Conservation (phyloP, 2,888 invertebrate genomes). For the Eueremaeus valkanovi region DNA sequence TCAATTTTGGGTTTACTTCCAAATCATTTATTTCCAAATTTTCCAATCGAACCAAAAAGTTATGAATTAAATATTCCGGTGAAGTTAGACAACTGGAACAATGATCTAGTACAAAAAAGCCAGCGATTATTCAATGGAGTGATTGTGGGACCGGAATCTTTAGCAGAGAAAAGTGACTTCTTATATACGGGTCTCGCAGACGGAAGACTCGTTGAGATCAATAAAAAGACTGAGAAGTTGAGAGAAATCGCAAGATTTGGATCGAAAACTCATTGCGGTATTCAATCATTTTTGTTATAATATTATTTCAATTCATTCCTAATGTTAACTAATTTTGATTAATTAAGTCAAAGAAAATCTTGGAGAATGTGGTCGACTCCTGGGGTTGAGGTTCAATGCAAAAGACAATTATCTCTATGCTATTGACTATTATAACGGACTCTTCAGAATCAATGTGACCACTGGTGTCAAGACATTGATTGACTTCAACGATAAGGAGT, state of each 20-base stretch:
- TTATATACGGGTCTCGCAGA: slow-evolving; percentile 45
- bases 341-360: neutral
- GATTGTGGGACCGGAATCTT: slow-evolving; percentile 44
- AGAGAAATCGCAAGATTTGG: slow-evolving; percentile 27
- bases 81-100: slow-evolving; percentile 40
- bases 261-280: slow-evolving; percentile 26
- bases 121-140: slow-evolving; percentile 18
- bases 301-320: neutral
- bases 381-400: slow-evolving; percentile 45
- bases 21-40: slow-evolving; percentile 33
- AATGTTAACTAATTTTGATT: neutral
- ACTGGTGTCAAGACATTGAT: slow-evolving; percentile 42
- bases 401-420: slow-evolving; percentile 45
- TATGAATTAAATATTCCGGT: slow-evolving; percentile 6
- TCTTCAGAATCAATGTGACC: slow-evolving; percentile 45
- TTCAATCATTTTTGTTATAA: neutral
- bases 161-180: slow-evolving; percentile 33
- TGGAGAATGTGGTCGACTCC: no score
- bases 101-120: slow-evolving; percentile 37
- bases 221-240: slow-evolving; percentile 36
- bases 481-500: neutral
- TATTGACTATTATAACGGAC: slow-evolving; percentile 46
- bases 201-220: slow-evolving; percentile 42
- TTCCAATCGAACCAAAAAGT: slow-evolving; percentile 33
- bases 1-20: slow-evolving; percentile 36